phyloP scores from a whole-genome alignment of 2,113 vertebrate genomes.

The Talpa occidentalis region DNA sequence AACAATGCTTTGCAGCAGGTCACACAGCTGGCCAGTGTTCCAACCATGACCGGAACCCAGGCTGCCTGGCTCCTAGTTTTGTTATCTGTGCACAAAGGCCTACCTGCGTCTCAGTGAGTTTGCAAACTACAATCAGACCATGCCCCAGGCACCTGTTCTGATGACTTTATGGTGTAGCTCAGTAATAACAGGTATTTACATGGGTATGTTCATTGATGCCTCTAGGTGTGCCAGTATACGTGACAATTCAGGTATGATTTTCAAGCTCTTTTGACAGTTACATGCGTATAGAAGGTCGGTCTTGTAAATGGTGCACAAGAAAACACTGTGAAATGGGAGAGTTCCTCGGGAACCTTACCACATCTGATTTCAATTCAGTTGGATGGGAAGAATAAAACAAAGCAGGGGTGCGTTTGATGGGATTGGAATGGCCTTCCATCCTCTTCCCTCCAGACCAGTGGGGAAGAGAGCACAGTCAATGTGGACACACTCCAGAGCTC shows the following conservation, averaged over 20 bases:
- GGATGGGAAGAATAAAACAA: neutral
- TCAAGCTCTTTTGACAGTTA: constrained; percentile 33
- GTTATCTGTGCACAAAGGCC: constrained; percentile 7
- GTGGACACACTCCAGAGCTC: neutral
- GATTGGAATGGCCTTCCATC: neutral
- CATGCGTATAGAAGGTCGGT: neutral
- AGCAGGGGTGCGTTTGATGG: neutral
- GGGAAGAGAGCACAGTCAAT: neutral
- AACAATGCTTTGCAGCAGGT: neutral
- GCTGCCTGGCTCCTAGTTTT: neutral
- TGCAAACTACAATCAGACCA: constrained; percentile 32
- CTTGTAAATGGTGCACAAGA: constrained; percentile 20
- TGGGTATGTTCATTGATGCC: neutral
- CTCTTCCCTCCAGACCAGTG: neutral
- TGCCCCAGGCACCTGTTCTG: neutral
- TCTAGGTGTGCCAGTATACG: neutral
- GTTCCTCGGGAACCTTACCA: neutral
- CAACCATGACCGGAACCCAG: neutral
- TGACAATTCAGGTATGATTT: constrained; percentile 21
- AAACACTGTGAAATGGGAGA: neutral
- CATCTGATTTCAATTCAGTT: constrained; percentile 47
- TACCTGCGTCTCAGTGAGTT: constrained; percentile 38
- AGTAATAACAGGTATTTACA: neutral
- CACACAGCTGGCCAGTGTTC: constrained; percentile 22
- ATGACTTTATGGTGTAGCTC: constrained; percentile 2